Evolutionary conservation across 2,797 vertebrate species (phyloP).

Genomic region (Tenualosa ilisha): DNA sequence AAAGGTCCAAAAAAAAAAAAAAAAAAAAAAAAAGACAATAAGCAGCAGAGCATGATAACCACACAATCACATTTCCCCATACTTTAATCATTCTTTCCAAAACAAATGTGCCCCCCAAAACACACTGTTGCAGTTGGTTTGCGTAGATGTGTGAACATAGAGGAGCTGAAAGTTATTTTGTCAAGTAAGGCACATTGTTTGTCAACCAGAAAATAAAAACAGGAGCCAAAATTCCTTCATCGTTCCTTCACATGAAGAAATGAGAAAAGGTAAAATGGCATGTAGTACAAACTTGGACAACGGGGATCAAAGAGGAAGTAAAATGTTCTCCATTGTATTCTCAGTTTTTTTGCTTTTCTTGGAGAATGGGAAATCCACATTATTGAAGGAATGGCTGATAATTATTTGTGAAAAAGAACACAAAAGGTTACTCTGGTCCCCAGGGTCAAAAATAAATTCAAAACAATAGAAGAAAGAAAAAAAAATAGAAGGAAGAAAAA

Average conservation of each 20-base stretch:
- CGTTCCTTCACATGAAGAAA: constrained; percentile 70
- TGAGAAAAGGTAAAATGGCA: constrained; percentile 72
- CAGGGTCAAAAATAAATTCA: constrained; percentile 77
- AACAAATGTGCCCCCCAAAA: constrained; percentile 78
- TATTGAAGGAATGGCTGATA: constrained; percentile 68
- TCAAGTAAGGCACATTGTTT: constrained; percentile 91
- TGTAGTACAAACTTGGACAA: constrained; percentile 67
- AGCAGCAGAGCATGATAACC: constrained; percentile 48
- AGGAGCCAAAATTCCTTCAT: constrained; percentile 65
- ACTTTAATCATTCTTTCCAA: background rate
- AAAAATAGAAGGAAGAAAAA: constrained; percentile 42
- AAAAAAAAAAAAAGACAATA: constrained; percentile 30
- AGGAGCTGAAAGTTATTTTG: constrained; percentile 64
- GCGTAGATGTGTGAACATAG: constrained; percentile 53
- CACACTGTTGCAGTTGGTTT: constrained; percentile 55
- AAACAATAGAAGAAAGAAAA: constrained; percentile 53
- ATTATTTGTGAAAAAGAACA: constrained; percentile 59
- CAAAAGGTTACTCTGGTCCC: constrained; percentile 80
- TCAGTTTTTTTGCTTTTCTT: constrained; percentile 5
- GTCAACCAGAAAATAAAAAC: constrained; percentile 78
- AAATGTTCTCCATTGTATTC: constrained; percentile 66
- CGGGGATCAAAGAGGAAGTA: constrained; percentile 59
- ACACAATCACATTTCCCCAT: constrained; percentile 40
- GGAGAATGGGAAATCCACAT: constrained; percentile 16
- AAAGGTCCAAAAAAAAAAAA: constrained; percentile 35